Base-by-base conservation (phyloP, 2,888 invertebrate genomes). In the Dryobotodes eremita region DNA sequence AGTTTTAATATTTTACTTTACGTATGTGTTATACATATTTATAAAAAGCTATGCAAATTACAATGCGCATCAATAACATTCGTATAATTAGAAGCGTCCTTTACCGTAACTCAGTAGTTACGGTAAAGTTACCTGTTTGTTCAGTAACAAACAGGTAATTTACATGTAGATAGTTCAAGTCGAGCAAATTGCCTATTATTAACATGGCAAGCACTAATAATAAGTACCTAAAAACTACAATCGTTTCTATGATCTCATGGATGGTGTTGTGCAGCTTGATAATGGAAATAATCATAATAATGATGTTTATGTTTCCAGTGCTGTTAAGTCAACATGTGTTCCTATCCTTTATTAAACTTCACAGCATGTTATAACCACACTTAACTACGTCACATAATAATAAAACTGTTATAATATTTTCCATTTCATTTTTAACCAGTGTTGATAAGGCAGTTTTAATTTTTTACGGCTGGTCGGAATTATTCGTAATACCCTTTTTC, bases 61-160 rank as follows among this genome's bases (percentile, higher is more conserved):
- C 3, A 61, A 71, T 65, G 15, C 15, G 17, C 50, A 72, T 55
- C 46, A 69, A 77, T 76, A 75, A 73, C 59, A 75, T 57, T 78
- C 59, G 53, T 62, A 64, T 64, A 73, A 73, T 82, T 69, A 64
- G 26, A 79, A 66, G 20, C 59, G 70, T 74, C 62, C 62, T 79
- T 59, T 59, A 36, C 26, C 59, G 17, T 66, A 72, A 55, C 70
- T 75, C n/a, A n/a, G n/a, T n/a, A n/a, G n/a, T n/a, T n/a, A n/a
- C n/a, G n/a, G n/a, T n/a, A n/a, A n/a, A n/a, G n/a, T n/a, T n/a
- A n/a, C n/a, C n/a, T n/a, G n/a, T n/a, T n/a, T n/a, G n/a, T n/a
- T n/a, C n/a, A n/a, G n/a, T n/a, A 73, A 86, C 73, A 82, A 86
- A 79, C 57, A 75, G 73, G 64, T 68, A 84, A 86, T 85, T 86